Conservation (phyloP, 2,113 vertebrate genomes). For the Anguilla rostrata region DNA sequence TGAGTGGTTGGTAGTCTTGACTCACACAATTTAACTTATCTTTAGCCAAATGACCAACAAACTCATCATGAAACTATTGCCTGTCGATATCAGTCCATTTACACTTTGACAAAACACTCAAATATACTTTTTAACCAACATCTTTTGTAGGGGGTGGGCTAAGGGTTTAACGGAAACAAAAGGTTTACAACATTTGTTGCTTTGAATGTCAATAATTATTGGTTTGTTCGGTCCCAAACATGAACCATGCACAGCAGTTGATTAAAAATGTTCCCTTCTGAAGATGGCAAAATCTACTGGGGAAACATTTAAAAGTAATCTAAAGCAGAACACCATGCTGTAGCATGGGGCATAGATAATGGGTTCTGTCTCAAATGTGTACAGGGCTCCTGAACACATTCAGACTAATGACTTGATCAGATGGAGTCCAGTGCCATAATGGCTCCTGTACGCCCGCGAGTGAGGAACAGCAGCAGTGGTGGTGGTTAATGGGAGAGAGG, state of each 20-base stretch:
- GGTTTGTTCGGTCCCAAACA: not conserved
- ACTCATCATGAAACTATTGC: not conserved
- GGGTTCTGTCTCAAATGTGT: constrained; percentile 41
- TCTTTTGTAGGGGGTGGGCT: not conserved
- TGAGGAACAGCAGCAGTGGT: constrained; percentile 59
- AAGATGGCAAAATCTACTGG: not conserved
- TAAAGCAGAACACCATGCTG: not conserved
- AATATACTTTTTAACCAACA: not conserved
- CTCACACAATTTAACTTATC: constrained; percentile 10
- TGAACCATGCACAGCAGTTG: constrained; percentile 18
- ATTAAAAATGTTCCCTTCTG: not conserved
- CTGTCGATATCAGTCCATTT: constrained; percentile 5
- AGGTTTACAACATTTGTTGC: too few species aligned
- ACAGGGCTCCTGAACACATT: constrained; percentile 42
- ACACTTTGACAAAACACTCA: not conserved
- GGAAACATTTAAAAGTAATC: not conserved
- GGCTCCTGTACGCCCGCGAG: constrained; percentile 39
- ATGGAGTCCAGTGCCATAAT: constrained; percentile 36
- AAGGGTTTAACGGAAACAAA: not conserved
- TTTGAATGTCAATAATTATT: too few species aligned
- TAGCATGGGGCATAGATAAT: constrained; percentile 33
- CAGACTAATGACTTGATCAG: constrained; percentile 52
- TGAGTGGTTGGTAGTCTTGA: constrained; percentile 19
- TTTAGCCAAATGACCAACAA: constrained; percentile 23
- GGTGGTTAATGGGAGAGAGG: constrained; percentile 47